Evolutionary conservation across 2,888 invertebrate genomes (phyloP).

Genomic region (Bembecia ichneumoniformis): DNA sequence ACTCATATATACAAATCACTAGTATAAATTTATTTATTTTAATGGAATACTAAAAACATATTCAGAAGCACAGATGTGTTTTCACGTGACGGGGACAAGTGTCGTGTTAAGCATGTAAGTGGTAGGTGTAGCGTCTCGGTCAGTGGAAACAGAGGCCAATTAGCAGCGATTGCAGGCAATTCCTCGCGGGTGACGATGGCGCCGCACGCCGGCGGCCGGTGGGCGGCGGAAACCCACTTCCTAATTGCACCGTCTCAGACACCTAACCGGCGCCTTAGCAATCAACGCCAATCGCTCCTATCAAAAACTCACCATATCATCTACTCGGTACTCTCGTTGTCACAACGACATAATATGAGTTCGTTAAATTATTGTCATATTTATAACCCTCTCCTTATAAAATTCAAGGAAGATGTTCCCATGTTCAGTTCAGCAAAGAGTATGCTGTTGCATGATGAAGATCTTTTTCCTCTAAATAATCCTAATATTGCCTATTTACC

Average conservation of each 20-base stretch:
- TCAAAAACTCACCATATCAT: conserved; percentile 20
- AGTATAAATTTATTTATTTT: too few relatives aligned
- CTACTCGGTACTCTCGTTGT: neutral
- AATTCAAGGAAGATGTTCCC: too few relatives aligned
- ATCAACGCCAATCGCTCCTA: conserved; percentile 57
- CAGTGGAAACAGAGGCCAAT: conserved; percentile 31
- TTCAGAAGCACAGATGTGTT: too few relatives aligned
- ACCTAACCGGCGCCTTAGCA: conserved; percentile 68
- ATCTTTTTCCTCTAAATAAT: too few relatives aligned
- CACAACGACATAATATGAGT: neutral
- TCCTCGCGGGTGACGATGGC: conserved; percentile 59
- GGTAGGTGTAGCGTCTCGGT: conserved; percentile 20
- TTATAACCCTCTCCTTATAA: too few relatives aligned
- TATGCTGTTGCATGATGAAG: too few relatives aligned
- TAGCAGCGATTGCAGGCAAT: conserved; percentile 43
- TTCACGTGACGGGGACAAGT: neutral
- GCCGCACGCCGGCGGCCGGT: conserved; percentile 46
- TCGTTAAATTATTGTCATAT: too few relatives aligned
- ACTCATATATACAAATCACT: too few relatives aligned
- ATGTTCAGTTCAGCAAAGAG: too few relatives aligned
- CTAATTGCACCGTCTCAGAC: conserved; percentile 66
- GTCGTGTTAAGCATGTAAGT: conserved; percentile 13
- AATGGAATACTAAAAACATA: too few relatives aligned
- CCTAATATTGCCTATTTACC: too few relatives aligned
- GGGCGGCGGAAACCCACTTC: conserved; percentile 71